Percentiles rank a stretch among this genome's conserved stretches.
Evolutionary conservation across 2,113 vertebrate genomes (phyloP).

Genomic region (Dryoscopus gambensis): DNA sequence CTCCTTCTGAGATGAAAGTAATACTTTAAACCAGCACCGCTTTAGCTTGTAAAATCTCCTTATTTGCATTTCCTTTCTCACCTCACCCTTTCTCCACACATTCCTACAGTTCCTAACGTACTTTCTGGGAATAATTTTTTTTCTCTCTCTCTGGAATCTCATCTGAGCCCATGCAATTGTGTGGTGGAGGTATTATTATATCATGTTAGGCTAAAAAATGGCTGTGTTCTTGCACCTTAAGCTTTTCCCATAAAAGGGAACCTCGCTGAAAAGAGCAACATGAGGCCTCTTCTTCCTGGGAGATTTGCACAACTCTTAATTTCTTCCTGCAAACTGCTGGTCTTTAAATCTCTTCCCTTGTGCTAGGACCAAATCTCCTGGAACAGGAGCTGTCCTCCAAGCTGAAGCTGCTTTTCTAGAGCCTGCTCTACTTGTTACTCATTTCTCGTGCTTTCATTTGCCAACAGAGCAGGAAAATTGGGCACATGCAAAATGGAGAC

Average conservation of each 20-base stretch:
- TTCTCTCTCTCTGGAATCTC: background rate
- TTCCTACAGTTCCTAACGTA: constrained; percentile 47
- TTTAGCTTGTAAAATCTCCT: background rate
- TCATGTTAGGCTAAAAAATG: background rate
- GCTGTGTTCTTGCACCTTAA: background rate
- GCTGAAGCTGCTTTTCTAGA: background rate
- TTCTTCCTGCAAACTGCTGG: background rate
- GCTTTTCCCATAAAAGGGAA: background rate
- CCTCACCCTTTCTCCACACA: constrained; percentile 42
- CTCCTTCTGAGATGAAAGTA: background rate
- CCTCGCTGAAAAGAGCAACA: constrained; percentile 17
- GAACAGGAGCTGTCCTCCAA: background rate
- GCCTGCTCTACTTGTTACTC: background rate
- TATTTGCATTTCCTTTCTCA: constrained; percentile 33
- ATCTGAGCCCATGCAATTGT: background rate
- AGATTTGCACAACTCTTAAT: background rate
- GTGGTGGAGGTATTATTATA: background rate
- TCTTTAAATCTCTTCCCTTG: background rate
- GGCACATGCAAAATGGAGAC: background rate
- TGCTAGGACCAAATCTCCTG: background rate
- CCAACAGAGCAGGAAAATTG: background rate
- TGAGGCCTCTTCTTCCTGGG: background rate
- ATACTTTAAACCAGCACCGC: background rate
- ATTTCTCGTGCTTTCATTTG: background rate
- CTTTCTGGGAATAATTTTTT: background rate